These are phyloP conservation scores for Rhinella marina DNA, from an alignment of 2,797 vertebrate genomes.

Conservation along the genomic window DNA sequence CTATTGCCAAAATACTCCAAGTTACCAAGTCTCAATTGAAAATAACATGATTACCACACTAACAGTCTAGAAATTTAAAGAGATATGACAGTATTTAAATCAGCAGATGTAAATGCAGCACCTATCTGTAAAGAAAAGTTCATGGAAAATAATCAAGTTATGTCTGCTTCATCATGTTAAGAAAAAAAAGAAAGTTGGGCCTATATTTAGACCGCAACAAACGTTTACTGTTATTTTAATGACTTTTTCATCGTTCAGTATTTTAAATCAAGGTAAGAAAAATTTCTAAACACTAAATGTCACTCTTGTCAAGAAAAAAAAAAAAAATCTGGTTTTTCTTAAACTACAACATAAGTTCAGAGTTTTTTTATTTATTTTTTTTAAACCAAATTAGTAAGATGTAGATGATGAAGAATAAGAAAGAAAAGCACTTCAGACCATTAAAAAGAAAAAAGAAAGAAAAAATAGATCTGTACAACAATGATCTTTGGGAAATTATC, in stretches of 20 bases:
- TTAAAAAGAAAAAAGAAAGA: constrained; percentile 79
- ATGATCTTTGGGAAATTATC: constrained; percentile 81
- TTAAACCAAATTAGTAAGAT: constrained; percentile 82
- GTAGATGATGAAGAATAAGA: constrained; percentile 80
- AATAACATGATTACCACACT: constrained; percentile 86
- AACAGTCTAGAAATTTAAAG: constrained; percentile 86
- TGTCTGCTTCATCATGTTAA: constrained; percentile 80
- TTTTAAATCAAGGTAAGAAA: constrained; percentile 81
- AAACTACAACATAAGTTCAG: constrained; percentile 84
- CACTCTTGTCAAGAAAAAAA: constrained; percentile 78
- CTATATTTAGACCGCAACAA: constrained; percentile 74
- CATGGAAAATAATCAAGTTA: constrained; percentile 72
- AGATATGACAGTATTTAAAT: constrained; percentile 84
- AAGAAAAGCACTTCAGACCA: constrained; percentile 79
- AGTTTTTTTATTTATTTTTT: constrained; percentile 69
- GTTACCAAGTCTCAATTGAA: constrained; percentile 82
- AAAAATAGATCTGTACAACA: constrained; percentile 80
- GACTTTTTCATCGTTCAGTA: constrained; percentile 75
- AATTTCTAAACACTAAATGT: constrained; percentile 76
- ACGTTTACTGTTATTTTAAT: constrained; percentile 72
- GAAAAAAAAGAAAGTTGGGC: constrained; percentile 75
- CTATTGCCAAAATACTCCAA: constrained; percentile 84
- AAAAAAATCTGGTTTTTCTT: constrained; percentile 76
- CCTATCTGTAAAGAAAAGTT: constrained; percentile 77
- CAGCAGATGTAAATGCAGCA: constrained; percentile 81